A percentile compares a stretch with the other conserved stretches of the same genome.
Conservation (phyloP, 2,113 vertebrate species). For the human region GRCh38 chr5:39275001-39275500, state of each 20-base stretch:
- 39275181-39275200: not conserved
- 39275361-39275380: not conserved
- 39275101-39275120: not conserved
- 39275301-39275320: not conserved
- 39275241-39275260: not conserved
- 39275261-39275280: not conserved
- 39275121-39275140: not conserved
- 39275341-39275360: not conserved
- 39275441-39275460: not conserved
- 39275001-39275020: slow-evolving; percentile 63
- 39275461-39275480: not conserved
- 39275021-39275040: not conserved
- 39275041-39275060: slow-evolving; percentile 26
- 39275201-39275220: not conserved
- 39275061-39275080: not conserved
- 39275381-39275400: not conserved
- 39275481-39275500: not conserved
- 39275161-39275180: not conserved
- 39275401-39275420: not conserved
- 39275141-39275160: not conserved
- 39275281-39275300: not conserved
- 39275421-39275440: not conserved
- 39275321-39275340: not conserved
- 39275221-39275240: not conserved
- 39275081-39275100: slow-evolving; percentile 15